Base-by-base conservation (phyloP, 1,140 invertebrate genomes). In the Drosophila ananassae region DNA sequence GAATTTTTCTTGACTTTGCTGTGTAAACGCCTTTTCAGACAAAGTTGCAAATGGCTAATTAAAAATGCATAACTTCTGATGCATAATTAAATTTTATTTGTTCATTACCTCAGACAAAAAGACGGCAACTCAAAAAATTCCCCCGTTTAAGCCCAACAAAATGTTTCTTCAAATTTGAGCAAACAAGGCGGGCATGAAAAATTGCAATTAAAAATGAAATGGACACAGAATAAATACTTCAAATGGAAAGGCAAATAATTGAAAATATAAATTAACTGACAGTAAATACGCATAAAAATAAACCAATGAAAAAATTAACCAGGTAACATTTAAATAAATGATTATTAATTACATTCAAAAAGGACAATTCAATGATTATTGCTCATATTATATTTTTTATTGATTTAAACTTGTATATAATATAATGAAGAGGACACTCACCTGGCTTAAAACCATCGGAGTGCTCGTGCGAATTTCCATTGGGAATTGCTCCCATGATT, bases 371-470 rank as follows among this genome's bases (percentile, higher is more conserved):
- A 21, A 8, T 17, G 13, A 9, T 28, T 28, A 10, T 9, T 1
- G 32, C 8, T 2, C 25, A 32, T 32, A 12, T 3, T 0, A 12
- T 4, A 37, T 37, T 12, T 37, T 4, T 34, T 1, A 34, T 0
- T 9, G 0, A 34, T 37, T 37, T 4, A 3, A 37, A 37, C 12
- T 28, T 6, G 6, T 28, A 37, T 37, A 9, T 37, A 9, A 44
- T 13, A 6, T 8, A 21, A 0, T 44, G 8, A 8, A 10, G 12
- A 37, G 0, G 10, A 2, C 13, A 64, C 84, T 89, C 30, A 91
- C 89, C 89, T 71, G 89, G 89, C 53, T 90, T 91, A 28, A 90
- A 91, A 46, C 89, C 89, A 68, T 91, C 89, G 58, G 60, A 71
- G 46, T 91, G 89, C 57, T 90, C 89, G 46, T 91, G 89, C 24